A percentile compares a stretch with the other conserved stretches of the same genome.
Evolutionary conservation across 1,140 invertebrate species (phyloP).

Genomic region (Oreohelix idahoensis): DNA sequence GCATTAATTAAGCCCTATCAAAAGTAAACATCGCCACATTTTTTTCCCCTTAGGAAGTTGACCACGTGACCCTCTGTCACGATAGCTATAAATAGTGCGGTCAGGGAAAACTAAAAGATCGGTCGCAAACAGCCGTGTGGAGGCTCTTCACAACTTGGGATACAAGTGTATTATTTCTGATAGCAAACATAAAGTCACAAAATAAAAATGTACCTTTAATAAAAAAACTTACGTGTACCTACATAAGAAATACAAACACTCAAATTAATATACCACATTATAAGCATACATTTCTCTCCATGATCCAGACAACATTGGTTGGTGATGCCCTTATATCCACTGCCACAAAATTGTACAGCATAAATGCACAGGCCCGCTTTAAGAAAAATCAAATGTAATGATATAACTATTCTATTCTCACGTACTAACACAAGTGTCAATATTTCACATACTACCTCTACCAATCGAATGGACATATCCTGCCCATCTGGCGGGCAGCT

Average conservation of each 20-base stretch:
- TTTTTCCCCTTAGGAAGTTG: too few species aligned
- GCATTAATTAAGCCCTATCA: too few species aligned
- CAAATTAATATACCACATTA: background rate
- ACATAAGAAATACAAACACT: background rate
- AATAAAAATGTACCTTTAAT: constrained; percentile 10
- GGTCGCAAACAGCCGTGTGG: too few species aligned
- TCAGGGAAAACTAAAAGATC: too few species aligned
- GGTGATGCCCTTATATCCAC: background rate
- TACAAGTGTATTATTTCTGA: background rate
- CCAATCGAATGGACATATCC: background rate
- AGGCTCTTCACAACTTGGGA: background rate
- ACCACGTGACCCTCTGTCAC: too few species aligned
- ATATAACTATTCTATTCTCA: background rate
- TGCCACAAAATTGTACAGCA: background rate
- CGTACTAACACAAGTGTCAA: background rate
- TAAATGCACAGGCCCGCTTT: background rate
- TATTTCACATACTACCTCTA: background rate
- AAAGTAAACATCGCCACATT: too few species aligned
- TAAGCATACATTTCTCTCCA: background rate
- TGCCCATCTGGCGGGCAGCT: constrained; percentile 4
- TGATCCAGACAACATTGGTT: background rate
- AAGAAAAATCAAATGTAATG: background rate
- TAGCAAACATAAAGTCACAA: background rate
- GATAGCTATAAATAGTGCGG: too few species aligned
- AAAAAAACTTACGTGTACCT: background rate